phyloP scores from a whole-genome alignment of 2,113 vertebrate genomes.

The Lutjanus erythropterus region DNA sequence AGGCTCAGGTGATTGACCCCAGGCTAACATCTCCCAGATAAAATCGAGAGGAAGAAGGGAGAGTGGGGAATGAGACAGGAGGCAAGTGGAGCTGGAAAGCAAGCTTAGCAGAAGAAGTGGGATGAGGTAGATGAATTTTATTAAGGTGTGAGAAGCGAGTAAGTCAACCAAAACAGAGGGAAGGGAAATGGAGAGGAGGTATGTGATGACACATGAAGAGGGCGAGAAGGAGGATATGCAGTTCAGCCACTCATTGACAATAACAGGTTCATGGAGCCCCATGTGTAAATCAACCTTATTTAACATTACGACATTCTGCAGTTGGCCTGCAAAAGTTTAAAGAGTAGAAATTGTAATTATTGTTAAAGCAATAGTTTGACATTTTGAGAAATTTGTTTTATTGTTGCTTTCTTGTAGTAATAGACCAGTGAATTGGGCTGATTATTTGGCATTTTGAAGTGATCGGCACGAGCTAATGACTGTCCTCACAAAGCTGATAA shows the following conservation, averaged over 20 bases:
- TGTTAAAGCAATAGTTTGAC: background rate
- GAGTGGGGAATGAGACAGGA: slow-evolving; percentile 22
- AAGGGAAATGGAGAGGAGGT: background rate
- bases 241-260: background rate
- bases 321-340: background rate
- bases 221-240: background rate
- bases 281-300: slow-evolving; percentile 11
- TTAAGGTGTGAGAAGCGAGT: slow-evolving; percentile 7
- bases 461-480: no score
- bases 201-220: slow-evolving; percentile 5
- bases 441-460: no score
- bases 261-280: background rate
- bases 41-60: slow-evolving; percentile 1
- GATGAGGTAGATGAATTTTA: slow-evolving; percentile 23
- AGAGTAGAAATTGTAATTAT: background rate
- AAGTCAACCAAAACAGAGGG: background rate
- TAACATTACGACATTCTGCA: background rate
- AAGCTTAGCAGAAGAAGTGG: slow-evolving; percentile 32
- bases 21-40: slow-evolving; percentile 64
- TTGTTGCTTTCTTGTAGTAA: no score
- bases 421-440: no score
- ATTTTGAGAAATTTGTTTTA: no score
- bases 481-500: no score
- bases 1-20: slow-evolving; percentile 81
- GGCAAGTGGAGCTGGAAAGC: slow-evolving; percentile 27